These are phyloP conservation scores for Brachionus angularis DNA, from an alignment of 1,140 invertebrate species.

Conservation along the genomic window DNA sequence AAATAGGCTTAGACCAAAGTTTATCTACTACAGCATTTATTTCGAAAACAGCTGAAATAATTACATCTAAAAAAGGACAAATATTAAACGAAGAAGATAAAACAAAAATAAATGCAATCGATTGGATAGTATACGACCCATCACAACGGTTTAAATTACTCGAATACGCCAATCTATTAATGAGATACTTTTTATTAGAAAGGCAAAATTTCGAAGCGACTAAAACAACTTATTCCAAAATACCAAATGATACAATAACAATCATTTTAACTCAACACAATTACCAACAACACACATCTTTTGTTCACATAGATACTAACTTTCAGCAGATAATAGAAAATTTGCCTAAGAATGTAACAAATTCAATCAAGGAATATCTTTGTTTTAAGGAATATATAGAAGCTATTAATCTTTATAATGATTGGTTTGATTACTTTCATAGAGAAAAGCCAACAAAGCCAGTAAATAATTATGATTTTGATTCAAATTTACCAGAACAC, in stretches of 20 bases:
- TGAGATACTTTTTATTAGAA: constrained; percentile 70
- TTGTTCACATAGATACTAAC: background rate
- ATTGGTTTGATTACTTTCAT: constrained; percentile 77
- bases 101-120: constrained; percentile 74
- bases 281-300: background rate
- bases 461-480: constrained; percentile 21
- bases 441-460: constrained; percentile 68
- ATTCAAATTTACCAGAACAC: constrained; percentile 56
- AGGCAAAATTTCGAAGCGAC: constrained; percentile 48
- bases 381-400: constrained; percentile 60
- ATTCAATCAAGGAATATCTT: constrained; percentile 60
- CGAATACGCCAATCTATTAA: constrained; percentile 80
- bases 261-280: constrained; percentile 20
- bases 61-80: background rate
- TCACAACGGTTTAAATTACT: constrained; percentile 73
- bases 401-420: constrained; percentile 53
- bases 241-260: constrained; percentile 46
- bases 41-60: constrained; percentile 17
- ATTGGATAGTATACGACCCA: constrained; percentile 78
- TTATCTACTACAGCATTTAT: constrained; percentile 30
- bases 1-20: background rate
- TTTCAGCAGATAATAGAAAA: constrained; percentile 47
- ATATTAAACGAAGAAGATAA: constrained; percentile 61
- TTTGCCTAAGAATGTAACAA: constrained; percentile 54
- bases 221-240: constrained; percentile 48